phyloP scores from a whole-genome alignment of 1,140 invertebrate species.

The Heliconius congener region DNA sequence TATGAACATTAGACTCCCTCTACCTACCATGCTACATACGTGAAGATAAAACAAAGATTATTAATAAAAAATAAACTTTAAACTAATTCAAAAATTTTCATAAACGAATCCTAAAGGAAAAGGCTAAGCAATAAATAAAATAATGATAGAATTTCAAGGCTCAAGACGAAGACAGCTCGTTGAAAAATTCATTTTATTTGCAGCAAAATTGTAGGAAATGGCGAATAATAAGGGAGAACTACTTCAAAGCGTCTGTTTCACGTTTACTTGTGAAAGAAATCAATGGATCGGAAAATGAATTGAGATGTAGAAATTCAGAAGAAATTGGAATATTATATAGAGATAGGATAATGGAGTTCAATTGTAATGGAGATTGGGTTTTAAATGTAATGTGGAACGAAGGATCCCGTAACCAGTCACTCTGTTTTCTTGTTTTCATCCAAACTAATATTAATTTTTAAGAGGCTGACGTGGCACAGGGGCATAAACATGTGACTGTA shows the following conservation, averaged over 20 bases:
- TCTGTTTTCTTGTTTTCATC: background rate
- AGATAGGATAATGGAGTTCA: background rate
- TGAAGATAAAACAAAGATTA: too few species aligned
- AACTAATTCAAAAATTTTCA: background rate
- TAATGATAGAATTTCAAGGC: slow-evolving; percentile 19
- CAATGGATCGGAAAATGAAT: slow-evolving; percentile 43
- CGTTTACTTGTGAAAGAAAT: slow-evolving; percentile 38
- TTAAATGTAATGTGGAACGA: background rate
- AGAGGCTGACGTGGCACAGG: too few species aligned
- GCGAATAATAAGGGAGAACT: slow-evolving; percentile 34
- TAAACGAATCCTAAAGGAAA: background rate
- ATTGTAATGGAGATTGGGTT: background rate
- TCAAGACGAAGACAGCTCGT: slow-evolving; percentile 19
- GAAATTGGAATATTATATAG: slow-evolving; percentile 21
- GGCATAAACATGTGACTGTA: too few species aligned
- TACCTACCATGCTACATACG: too few species aligned
- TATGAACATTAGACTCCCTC: too few species aligned
- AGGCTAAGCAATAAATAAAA: slow-evolving; percentile 12
- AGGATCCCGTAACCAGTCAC: background rate
- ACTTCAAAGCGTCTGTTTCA: slow-evolving; percentile 38
- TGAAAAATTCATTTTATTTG: slow-evolving; percentile 35
- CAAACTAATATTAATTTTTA: background rate
- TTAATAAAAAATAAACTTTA: background rate
- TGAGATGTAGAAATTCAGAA: slow-evolving; percentile 24
- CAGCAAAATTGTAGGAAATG: slow-evolving; percentile 33